phyloP scores from a whole-genome alignment of 2,113 vertebrate genomes.

The Caracal caracal region DNA sequence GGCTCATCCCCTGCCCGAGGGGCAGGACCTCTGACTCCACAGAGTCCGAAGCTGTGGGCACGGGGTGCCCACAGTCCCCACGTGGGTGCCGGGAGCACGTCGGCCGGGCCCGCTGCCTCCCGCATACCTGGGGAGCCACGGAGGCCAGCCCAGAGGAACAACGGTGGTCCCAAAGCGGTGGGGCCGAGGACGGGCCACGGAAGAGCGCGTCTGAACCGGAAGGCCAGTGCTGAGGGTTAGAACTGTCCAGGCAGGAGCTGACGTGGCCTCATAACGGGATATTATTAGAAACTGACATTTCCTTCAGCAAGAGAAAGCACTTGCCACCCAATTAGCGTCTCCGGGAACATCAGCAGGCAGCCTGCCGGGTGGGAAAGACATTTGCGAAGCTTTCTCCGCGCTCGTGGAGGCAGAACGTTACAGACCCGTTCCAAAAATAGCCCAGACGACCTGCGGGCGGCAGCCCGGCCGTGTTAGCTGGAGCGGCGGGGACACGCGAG shows the following conservation, averaged over 20 bases:
- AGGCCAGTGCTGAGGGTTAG: background rate
- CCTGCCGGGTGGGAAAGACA: conserved; percentile 19
- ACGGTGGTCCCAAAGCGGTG: background rate
- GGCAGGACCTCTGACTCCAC: background rate
- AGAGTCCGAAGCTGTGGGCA: background rate
- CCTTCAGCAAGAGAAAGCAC: conserved; percentile 31
- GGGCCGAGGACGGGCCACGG: background rate
- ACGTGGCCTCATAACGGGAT: conserved; percentile 32
- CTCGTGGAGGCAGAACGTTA: background rate
- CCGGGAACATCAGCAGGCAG: background rate
- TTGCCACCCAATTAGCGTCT: conserved; percentile 56
- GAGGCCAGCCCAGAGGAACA: background rate
- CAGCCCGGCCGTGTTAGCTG: background rate
- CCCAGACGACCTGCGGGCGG: background rate
- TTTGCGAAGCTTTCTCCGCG: conserved; percentile 7
- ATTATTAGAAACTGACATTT: conserved; percentile 58
- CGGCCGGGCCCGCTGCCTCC: rapidly evolving
- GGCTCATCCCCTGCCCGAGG: rapidly evolving
- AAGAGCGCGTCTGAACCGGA: background rate
- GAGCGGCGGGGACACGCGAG: background rate
- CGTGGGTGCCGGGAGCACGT: too few relatives aligned
- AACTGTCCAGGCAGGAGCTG: conserved; percentile 37
- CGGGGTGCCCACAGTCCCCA: background rate
- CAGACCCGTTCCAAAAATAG: conserved; percentile 54
- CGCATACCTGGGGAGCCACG: too few relatives aligned